These are phyloP conservation scores for Thryonomys swinderianus DNA, from an alignment of 2,113 vertebrate species.

Conservation along the genomic window DNA sequence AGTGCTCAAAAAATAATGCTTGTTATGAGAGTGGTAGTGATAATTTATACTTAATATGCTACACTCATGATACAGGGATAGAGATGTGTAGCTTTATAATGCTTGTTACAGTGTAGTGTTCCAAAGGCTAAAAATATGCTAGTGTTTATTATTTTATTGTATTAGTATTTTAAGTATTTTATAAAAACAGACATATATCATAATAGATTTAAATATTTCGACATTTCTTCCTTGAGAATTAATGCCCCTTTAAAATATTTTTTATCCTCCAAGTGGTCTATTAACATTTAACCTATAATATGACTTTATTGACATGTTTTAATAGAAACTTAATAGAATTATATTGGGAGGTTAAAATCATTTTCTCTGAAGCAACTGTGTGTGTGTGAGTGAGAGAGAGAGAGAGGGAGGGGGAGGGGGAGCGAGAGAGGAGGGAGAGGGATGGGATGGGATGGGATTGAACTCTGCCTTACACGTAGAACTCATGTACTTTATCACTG, in stretches of 20 bases:
- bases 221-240: background rate
- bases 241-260: conserved; percentile 1
- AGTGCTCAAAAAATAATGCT: background rate
- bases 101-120: background rate
- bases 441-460: too few species aligned
- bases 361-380: background rate
- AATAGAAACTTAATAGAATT: conserved; percentile 4
- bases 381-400: too few species aligned
- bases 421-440: too few species aligned
- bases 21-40: background rate
- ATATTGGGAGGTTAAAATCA: background rate
- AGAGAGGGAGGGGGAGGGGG: too few species aligned
- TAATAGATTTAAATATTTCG: conserved; percentile 33
- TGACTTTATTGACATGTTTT: background rate
- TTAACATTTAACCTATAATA: conserved; percentile 17
- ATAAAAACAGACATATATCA: background rate
- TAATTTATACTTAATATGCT: background rate
- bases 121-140: background rate
- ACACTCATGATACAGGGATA: background rate
- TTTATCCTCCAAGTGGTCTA: background rate
- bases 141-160: background rate
- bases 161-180: background rate
- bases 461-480: background rate
- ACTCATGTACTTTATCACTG: background rate
- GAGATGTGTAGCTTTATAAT: background rate